phyloP scores from a whole-genome alignment of 2,888 invertebrate genomes.

The Ophion slaviceki region DNA sequence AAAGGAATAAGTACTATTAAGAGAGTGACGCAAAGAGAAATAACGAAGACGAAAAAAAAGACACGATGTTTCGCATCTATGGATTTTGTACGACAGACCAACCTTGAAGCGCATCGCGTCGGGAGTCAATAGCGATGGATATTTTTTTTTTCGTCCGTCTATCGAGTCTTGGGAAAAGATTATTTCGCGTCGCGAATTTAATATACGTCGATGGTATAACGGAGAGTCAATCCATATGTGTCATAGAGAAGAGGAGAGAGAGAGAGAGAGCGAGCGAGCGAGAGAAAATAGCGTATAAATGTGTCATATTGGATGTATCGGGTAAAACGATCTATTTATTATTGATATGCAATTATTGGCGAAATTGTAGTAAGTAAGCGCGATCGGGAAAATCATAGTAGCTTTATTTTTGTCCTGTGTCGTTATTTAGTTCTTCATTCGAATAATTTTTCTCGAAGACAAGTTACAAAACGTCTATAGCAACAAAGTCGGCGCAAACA shows the following conservation, averaged over 20 bases:
- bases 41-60: slow-evolving; percentile 20
- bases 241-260: slow-evolving; percentile 54
- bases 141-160: slow-evolving; percentile 29
- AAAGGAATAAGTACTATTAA: slow-evolving; percentile 24
- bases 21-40: slow-evolving; percentile 35
- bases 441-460: slow-evolving; percentile 45
- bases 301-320: slow-evolving; percentile 79
- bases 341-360: slow-evolving; percentile 58
- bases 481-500: slow-evolving; percentile 47
- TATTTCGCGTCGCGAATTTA: slow-evolving; percentile 45
- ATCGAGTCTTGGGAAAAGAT: slow-evolving; percentile 22
- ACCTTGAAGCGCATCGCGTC: slow-evolving; percentile 44
- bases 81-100: slow-evolving; percentile 60
- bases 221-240: slow-evolving; percentile 68
- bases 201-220: slow-evolving; percentile 64
- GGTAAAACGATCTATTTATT: slow-evolving; percentile 78
- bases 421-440: slow-evolving; percentile 43
- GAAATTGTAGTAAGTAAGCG: slow-evolving; percentile 61
- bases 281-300: slow-evolving; percentile 73
- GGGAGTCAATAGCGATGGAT: slow-evolving; percentile 46
- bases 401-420: slow-evolving; percentile 70
- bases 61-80: slow-evolving; percentile 20
- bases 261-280: slow-evolving; percentile 32
- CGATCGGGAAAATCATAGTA: slow-evolving; percentile 70
- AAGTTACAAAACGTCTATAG: slow-evolving; percentile 41